Evolutionary conservation across 2,113 vertebrate species (phyloP).

Genomic region (Cinclus mexicanus): DNA sequence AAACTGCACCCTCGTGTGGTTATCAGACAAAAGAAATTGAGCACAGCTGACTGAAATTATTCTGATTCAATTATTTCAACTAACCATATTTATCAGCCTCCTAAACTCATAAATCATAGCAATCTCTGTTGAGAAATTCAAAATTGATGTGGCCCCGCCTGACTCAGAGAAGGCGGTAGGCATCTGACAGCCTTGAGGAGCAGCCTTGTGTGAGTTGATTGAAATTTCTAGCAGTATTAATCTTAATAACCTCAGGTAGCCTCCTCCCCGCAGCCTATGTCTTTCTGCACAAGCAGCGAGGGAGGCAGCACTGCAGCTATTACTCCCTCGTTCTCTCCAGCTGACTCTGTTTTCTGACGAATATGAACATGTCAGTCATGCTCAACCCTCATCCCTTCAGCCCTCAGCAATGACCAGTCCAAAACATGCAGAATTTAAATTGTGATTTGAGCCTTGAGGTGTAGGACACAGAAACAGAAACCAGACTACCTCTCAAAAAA

Average conservation of each 20-base stretch:
- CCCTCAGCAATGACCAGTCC: neutral
- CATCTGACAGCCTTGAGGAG: constrained; percentile 58
- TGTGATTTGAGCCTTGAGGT: neutral
- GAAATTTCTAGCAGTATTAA: constrained; percentile 65
- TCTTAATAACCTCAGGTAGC: constrained; percentile 67
- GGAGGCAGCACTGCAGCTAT: constrained; percentile 15
- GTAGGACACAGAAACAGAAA: neutral
- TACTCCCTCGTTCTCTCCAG: neutral
- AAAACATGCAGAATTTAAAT: neutral
- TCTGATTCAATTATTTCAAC: constrained; percentile 60
- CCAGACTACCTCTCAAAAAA: neutral
- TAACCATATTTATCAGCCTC: constrained; percentile 57
- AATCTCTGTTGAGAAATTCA: constrained; percentile 49
- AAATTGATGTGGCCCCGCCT: constrained; percentile 47
- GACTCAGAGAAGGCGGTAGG: constrained; percentile 37
- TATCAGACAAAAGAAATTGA: constrained; percentile 12
- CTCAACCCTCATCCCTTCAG: neutral
- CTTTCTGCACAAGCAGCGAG: neutral
- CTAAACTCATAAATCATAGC: constrained; percentile 64
- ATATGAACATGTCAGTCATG: neutral
- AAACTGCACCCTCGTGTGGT: constrained; percentile 52
- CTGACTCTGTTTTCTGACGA: constrained; percentile 12
- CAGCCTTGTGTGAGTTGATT: constrained; percentile 55
- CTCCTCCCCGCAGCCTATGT: neutral
- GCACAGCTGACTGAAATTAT: constrained; percentile 40